Base-by-base conservation (phyloP, 2,888 invertebrate genomes). In the Latrodectus elegans region DNA sequence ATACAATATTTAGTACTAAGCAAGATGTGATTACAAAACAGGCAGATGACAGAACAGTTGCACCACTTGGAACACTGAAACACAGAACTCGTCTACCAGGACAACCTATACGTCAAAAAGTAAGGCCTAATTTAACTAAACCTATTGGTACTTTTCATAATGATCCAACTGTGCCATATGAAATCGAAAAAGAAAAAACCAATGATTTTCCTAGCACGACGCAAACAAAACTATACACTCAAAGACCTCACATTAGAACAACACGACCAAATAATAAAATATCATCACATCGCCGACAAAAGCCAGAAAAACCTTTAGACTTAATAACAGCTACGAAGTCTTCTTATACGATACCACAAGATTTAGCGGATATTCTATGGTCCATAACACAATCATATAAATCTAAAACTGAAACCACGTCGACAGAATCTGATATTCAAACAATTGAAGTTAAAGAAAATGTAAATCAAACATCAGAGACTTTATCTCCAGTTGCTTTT, bases 361-460 rank as follows among this genome's bases (percentile, higher is more conserved):
- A 80, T 15, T 65, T 88, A 10, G 84, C 88, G 6, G 84, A 84
- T 14, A 77, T 88, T 17, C 38, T 88, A 22, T 71, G 79, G 67
- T 52, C 83, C 38, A 67, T 88, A 60, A 88, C 83, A 12, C 75
- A 88, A 52, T 67, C 55, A 2, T 64, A 88, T 12, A 83, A 78
- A 51, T 55, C 87, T 26, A 73, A 78, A 68, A 74, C 73, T 11
- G 53, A 65, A 70, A 38, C 52, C 51, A 64, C 78, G 52, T 73
- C 78, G 12, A 73, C 51, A 17, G 77, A 76, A 60, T 17, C 49
- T 4, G 64, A 26, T 22, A 53, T 52, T 4, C 17, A 70, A 10
- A 82, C 70, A 52, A 1, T 60, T 60, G 9, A 71, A 70, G 49
- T 15, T 8, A 22, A n/a, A 26, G 49, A 0, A 22, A 49, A 17